Percentiles rank a stretch among this genome's conserved stretches.
These are phyloP conservation scores for Psix sp. DNA, from an alignment of 1,140 invertebrate species.

Conservation along the genomic window DNA sequence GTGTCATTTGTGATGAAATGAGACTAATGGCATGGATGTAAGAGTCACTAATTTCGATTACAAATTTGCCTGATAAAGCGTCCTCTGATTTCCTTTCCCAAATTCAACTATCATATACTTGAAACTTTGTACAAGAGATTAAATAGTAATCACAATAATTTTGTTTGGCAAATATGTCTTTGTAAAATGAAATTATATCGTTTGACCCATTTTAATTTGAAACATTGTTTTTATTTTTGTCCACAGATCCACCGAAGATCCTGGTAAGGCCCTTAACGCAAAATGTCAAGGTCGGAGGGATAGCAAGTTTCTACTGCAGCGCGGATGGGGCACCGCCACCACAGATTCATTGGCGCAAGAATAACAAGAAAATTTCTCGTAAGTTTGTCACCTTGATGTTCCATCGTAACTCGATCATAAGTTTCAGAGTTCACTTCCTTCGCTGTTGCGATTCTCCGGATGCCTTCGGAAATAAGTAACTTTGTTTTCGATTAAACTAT, in stretches of 20 bases:
- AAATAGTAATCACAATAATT: no score
- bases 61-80: conserved; percentile 12
- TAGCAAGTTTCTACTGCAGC: conserved; percentile 96
- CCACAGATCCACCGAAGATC: conserved; percentile 93
- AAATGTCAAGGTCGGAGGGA: conserved; percentile 91
- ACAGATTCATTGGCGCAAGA: conserved; percentile 93
- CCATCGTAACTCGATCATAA: conserved; percentile 33
- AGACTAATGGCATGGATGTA: conserved; percentile 10
- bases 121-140: no score
- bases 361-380: conserved; percentile 89
- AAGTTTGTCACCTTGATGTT: conserved; percentile 72
- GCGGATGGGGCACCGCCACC: conserved; percentile 93
- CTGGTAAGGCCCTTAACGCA: conserved; percentile 90
- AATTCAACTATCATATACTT: no score
- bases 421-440: conserved; percentile 4
- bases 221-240: conserved; percentile 60
- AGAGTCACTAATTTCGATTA: conserved; percentile 3
- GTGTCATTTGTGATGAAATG: conserved; percentile 36
- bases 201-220: not conserved
- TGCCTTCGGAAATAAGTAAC: conserved; percentile 21
- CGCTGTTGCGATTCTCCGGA: conserved; percentile 12
- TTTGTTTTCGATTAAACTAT: conserved; percentile 9
- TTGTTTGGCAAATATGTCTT: no score
- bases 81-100: no score
- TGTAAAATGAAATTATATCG: no score